Evolutionary conservation across 30 jellyfish, hydroid and myxozoan genomes (phyloP).

Genomic region (Chironex yamaguchii): DNA sequence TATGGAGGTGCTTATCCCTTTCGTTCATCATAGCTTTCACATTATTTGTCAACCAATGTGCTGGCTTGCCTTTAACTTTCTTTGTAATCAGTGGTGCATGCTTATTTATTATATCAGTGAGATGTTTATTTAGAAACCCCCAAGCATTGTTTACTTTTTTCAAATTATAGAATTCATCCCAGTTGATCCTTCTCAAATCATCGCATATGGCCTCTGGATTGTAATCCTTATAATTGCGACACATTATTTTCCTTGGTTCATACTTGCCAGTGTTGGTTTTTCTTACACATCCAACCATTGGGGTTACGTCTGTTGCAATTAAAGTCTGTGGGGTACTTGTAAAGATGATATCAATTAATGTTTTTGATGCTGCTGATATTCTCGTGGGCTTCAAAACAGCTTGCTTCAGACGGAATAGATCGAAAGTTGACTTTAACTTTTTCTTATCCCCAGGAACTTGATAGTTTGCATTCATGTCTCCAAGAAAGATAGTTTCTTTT

Average conservation of each 20-base stretch:
- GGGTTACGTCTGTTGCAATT: constrained; percentile 38
- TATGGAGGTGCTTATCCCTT: constrained; percentile 49
- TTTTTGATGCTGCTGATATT: constrained; percentile 30
- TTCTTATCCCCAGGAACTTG: constrained; percentile 42
- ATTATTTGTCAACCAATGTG: constrained; percentile 43
- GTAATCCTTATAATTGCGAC: constrained; percentile 63
- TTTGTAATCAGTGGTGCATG: constrained; percentile 64
- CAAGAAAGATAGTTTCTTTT: constrained; percentile 67
- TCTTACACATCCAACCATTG: constrained; percentile 75
- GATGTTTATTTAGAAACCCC: constrained; percentile 9
- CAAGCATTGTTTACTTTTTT: constrained; percentile 35
- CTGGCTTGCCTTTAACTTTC: constrained; percentile 60
- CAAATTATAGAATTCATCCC: constrained; percentile 40
- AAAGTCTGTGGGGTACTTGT: constrained; percentile 43
- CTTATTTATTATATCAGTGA: constrained; percentile 28
- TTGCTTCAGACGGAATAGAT: constrained; percentile 33
- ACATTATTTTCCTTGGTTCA: constrained; percentile 28
- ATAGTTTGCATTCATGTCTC: constrained; percentile 73
- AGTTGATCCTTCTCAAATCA: constrained; percentile 9
- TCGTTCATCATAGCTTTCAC: constrained; percentile 46
- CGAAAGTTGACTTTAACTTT: constrained; percentile 18
- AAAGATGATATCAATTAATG: constrained; percentile 52
- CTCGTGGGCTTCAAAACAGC: constrained; percentile 35
- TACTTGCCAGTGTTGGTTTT: constrained; percentile 10
- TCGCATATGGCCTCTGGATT: constrained; percentile 34